Evolutionary conservation across 2,888 invertebrate genomes (phyloP).

Genomic region (Agriopis marginaria): DNA sequence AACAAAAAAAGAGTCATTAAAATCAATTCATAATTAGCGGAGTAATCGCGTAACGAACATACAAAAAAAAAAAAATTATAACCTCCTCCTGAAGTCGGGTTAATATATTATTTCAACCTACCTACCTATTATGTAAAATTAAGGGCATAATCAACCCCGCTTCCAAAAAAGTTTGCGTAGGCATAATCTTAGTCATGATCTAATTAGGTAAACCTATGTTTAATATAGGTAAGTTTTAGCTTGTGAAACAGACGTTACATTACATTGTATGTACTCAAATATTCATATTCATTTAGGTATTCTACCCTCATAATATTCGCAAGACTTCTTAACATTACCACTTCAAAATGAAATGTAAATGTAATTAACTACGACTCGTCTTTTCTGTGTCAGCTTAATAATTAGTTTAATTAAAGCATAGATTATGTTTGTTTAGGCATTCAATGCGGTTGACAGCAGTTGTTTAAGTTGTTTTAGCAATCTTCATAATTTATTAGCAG

Average conservation of each 20-base stretch:
- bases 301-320: slow-evolving; percentile 1
- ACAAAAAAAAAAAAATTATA: too few relatives aligned
- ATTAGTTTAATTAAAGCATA: neutral
- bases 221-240: too few relatives aligned
- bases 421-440: neutral
- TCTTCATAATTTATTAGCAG: neutral
- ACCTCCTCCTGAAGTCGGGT: too few relatives aligned
- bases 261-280: neutral
- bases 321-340: slow-evolving; percentile 2
- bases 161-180: too few relatives aligned
- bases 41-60: too few relatives aligned
- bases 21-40: too few relatives aligned
- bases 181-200: too few relatives aligned
- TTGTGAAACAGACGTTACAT: neutral
- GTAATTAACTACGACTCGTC: neutral
- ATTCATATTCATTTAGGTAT: neutral
- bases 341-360: slow-evolving; percentile 15
- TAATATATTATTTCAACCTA: too few relatives aligned
- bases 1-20: too few relatives aligned
- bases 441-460: neutral
- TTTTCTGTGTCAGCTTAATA: slow-evolving; percentile 12
- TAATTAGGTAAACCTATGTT: too few relatives aligned
- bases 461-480: neutral
- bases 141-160: too few relatives aligned
- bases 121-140: too few relatives aligned